Conservation (phyloP, 2,797 vertebrate species). For the Rhadinocentrus ornatus region DNA sequence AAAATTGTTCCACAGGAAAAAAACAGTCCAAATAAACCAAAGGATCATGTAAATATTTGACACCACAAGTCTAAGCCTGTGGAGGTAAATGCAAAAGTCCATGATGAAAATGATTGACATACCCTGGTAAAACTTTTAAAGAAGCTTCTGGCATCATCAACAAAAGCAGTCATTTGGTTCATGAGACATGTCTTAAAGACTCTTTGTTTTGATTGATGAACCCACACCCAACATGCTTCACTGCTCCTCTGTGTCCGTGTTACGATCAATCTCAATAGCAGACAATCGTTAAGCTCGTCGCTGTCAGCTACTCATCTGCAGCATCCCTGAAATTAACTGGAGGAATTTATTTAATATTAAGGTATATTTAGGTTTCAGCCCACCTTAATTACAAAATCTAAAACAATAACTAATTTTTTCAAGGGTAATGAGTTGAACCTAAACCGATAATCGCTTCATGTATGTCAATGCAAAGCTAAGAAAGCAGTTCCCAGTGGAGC, state of each 20-base stretch:
- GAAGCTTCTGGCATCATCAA: conserved; percentile 47
- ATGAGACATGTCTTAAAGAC: conserved; percentile 53
- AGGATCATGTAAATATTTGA: too few relatives aligned
- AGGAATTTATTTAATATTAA: conserved; percentile 7
- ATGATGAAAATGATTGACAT: conserved; percentile 35
- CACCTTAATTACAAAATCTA: neutral
- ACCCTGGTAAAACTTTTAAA: conserved; percentile 53
- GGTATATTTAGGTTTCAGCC: conserved; percentile 7
- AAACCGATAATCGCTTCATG: neutral
- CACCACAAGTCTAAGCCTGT: neutral
- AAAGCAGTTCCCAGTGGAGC: too few relatives aligned
- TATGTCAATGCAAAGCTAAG: too few relatives aligned
- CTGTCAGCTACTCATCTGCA: conserved; percentile 21
- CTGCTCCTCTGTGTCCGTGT: conserved; percentile 38
- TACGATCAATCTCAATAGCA: conserved; percentile 55
- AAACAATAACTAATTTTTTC: neutral
- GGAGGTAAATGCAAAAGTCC: conserved; percentile 3
- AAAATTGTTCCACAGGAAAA: conserved; percentile 36
- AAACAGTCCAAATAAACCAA: too few relatives aligned
- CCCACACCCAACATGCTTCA: conserved; percentile 30
- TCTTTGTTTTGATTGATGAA: conserved; percentile 63
- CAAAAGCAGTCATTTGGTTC: conserved; percentile 41
- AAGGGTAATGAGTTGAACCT: neutral
- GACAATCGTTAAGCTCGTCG: conserved; percentile 31
- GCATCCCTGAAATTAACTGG: conserved; percentile 6